phyloP scores from a whole-genome alignment of 92 coral and sea anemone species.

The Palythoa grandis region DNA sequence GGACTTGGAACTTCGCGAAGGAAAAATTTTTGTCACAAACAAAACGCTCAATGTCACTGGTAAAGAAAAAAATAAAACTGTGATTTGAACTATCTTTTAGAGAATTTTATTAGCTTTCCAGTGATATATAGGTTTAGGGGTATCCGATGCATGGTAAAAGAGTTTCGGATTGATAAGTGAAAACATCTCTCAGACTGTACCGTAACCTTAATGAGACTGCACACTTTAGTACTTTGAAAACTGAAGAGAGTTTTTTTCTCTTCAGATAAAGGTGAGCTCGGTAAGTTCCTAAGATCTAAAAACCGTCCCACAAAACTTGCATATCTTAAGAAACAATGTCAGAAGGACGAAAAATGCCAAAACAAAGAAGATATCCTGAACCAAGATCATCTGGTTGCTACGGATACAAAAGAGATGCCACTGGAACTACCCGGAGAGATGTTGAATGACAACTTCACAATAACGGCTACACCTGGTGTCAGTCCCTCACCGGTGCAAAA shows the following conservation, averaged over 20 bases:
- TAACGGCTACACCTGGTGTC: background rate
- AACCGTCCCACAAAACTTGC: conserved; percentile 16
- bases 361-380: conserved; percentile 9
- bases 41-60: no score
- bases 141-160: no score
- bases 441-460: background rate
- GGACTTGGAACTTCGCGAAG: no score
- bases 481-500: background rate
- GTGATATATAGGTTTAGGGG: no score
- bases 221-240: background rate
- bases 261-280: conserved; percentile 54
- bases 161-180: no score
- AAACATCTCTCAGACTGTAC: no score
- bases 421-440: conserved; percentile 25
- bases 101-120: no score
- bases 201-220: background rate
- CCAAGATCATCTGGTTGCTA: conserved; percentile 37
- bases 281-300: conserved; percentile 42
- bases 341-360: conserved; percentile 36
- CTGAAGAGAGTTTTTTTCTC: no score
- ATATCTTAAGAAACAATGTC: background rate
- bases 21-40: no score
- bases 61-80: no score
- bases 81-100: no score
- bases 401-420: conserved; percentile 31